These are phyloP conservation scores for Carpatolechia fugitivella DNA, from an alignment of 2,888 invertebrate species.

Conservation along the genomic window DNA sequence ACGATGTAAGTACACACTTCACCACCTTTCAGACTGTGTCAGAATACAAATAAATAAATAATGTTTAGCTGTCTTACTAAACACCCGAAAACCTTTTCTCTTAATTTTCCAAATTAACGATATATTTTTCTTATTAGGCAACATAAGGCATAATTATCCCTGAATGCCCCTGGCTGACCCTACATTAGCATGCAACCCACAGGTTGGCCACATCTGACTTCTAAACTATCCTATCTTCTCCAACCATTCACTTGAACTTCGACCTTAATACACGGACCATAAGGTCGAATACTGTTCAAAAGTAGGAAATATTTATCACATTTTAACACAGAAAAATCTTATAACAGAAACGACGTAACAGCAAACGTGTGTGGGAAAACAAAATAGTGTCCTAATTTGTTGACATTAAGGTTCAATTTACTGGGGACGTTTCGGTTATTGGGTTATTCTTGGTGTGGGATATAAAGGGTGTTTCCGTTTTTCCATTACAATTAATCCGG, in stretches of 20 bases:
- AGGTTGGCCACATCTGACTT: slow-evolving; percentile 21
- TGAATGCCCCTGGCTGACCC: slow-evolving; percentile 19
- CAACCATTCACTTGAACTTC: background rate
- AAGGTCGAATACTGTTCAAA: background rate
- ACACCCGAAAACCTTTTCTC: background rate
- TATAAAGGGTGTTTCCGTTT: slow-evolving; percentile 8
- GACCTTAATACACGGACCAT: background rate
- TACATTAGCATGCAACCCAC: slow-evolving; percentile 25
- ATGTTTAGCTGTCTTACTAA: background rate
- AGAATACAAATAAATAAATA: too few relatives aligned
- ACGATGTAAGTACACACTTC: too few relatives aligned
- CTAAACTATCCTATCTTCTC: background rate
- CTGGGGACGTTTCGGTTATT: slow-evolving; percentile 4
- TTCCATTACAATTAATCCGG: slow-evolving; percentile 26
- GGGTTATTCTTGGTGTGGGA: background rate
- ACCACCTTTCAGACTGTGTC: too few relatives aligned
- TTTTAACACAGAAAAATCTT: background rate
- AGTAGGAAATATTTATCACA: background rate
- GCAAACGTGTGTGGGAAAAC: slow-evolving; percentile 3
- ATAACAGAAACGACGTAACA: slow-evolving; percentile 6
- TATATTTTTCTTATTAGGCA: slow-evolving; percentile 20
- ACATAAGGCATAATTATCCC: slow-evolving; percentile 25
- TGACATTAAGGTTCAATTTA: slow-evolving; percentile 3
- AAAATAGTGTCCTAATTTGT: slow-evolving; percentile 6
- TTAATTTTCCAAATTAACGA: slow-evolving; percentile 10